phyloP scores from a whole-genome alignment of 2,888 invertebrate species.

The Hyposoter didymator region DNA sequence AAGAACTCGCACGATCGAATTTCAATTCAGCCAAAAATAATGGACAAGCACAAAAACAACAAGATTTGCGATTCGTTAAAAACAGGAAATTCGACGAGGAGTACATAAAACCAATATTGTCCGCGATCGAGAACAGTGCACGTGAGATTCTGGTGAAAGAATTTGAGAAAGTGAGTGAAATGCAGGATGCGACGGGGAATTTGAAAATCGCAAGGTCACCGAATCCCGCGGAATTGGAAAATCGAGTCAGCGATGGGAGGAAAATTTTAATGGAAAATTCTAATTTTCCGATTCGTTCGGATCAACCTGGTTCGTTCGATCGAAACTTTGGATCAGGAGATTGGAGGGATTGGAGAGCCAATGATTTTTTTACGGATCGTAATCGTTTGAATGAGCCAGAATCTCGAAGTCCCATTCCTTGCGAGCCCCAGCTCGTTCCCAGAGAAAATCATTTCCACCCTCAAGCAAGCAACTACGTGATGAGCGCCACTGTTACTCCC shows the following conservation, averaged over 20 bases:
- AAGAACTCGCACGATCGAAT: background rate
- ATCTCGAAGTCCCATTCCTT: background rate
- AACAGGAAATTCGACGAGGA: conserved; percentile 27
- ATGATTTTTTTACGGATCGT: conserved; percentile 11
- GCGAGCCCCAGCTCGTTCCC: background rate
- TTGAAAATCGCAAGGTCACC: conserved; percentile 12
- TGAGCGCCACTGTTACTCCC: conserved; percentile 65
- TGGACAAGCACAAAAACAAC: background rate
- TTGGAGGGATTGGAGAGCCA: conserved; percentile 12
- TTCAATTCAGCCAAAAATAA: background rate
- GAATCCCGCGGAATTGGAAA: conserved; percentile 20
- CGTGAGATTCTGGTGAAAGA: conserved; percentile 37
- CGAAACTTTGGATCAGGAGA: background rate
- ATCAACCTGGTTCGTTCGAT: background rate
- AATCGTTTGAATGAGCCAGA: background rate
- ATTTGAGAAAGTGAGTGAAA: background rate
- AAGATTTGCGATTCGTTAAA: background rate
- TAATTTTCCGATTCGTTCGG: background rate
- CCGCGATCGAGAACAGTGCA: conserved; percentile 47
- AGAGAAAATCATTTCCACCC: conserved; percentile 76
- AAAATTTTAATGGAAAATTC: background rate
- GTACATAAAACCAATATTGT: conserved; percentile 43
- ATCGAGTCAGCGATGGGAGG: conserved; percentile 1
- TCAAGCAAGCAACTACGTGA: conserved; percentile 74
- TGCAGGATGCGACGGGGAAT: background rate